These are phyloP conservation scores for Chelonia mydas DNA, from an alignment of 2,797 vertebrate genomes.

Conservation along the genomic window DNA sequence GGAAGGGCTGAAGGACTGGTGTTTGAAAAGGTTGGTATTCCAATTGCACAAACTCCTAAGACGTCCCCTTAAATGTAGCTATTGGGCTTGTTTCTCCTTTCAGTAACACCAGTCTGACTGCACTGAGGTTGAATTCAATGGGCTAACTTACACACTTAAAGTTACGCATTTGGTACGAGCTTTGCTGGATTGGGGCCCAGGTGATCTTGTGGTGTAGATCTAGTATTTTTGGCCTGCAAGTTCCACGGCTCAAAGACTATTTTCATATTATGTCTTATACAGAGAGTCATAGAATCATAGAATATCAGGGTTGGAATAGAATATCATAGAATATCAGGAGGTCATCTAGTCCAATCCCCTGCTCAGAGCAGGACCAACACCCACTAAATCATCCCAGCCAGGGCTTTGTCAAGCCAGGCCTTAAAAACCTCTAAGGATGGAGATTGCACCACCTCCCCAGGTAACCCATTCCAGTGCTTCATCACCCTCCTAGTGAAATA, in stretches of 20 bases:
- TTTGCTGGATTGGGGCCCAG: neutral
- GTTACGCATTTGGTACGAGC: neutral
- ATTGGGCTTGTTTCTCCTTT: neutral
- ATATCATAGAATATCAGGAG: too few relatives aligned
- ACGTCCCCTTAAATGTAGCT: rapidly evolving
- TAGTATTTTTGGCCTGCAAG: neutral
- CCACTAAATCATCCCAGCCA: too few relatives aligned
- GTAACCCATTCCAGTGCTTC: too few relatives aligned
- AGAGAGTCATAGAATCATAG: too few relatives aligned
- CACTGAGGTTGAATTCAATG: neutral
- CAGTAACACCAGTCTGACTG: neutral
- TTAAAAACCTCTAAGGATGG: too few relatives aligned
- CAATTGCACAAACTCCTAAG: neutral
- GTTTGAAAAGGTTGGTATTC: neutral
- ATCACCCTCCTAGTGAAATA: too few relatives aligned
- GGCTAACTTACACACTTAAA: neutral
- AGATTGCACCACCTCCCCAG: too few relatives aligned
- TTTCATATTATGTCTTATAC: neutral
- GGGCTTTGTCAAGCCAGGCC: too few relatives aligned
- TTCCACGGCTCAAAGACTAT: neutral
- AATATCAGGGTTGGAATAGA: too few relatives aligned
- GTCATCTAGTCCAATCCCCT: too few relatives aligned
- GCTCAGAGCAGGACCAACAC: too few relatives aligned
- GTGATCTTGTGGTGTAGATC: neutral
- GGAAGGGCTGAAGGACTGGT: neutral